Percentiles rank a stretch among this genome's conserved stretches.
phyloP scores from a whole-genome alignment of 2,888 invertebrate genomes.

The Erpobdella octoculata region DNA sequence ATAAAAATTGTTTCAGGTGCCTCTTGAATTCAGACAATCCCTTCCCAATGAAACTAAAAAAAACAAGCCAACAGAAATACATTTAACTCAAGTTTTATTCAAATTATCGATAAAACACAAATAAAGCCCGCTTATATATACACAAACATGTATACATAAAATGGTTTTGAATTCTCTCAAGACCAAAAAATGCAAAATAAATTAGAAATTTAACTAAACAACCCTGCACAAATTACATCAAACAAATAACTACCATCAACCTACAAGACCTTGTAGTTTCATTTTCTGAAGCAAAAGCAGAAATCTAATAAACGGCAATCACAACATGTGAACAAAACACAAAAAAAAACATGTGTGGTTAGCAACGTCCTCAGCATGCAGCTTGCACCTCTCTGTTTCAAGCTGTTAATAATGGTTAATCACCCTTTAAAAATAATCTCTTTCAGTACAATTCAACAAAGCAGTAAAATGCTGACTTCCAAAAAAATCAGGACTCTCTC shows the following conservation, averaged over 20 bases:
- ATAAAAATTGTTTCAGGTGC: too few species aligned
- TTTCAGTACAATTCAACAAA: not conserved
- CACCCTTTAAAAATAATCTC: not conserved
- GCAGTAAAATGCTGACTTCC: not conserved
- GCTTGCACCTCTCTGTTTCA: too few species aligned
- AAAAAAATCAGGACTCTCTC: not conserved
- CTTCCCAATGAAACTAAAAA: too few species aligned
- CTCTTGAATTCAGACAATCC: too few species aligned
- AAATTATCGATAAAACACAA: not conserved
- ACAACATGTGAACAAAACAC: not conserved
- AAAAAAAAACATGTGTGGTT: not conserved
- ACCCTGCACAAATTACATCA: not conserved
- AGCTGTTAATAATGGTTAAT: too few species aligned
- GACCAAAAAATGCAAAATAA: too few species aligned
- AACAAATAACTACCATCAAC: not conserved
- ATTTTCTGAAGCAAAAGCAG: constrained; percentile 5
- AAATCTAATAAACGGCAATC: too few species aligned
- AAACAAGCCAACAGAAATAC: not conserved
- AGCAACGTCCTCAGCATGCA: too few species aligned
- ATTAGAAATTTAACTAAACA: constrained; percentile 1
- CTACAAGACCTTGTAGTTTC: not conserved
- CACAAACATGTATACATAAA: not conserved
- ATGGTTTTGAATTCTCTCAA: not conserved
- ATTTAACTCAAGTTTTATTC: constrained; percentile 8
- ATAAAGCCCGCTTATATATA: not conserved